Percentiles rank a stretch among this genome's conserved stretches.
phyloP scores from a whole-genome alignment of 37 sponge, comb jelly and placozoan genomes.

The Diacarnus erythraeanus region DNA sequence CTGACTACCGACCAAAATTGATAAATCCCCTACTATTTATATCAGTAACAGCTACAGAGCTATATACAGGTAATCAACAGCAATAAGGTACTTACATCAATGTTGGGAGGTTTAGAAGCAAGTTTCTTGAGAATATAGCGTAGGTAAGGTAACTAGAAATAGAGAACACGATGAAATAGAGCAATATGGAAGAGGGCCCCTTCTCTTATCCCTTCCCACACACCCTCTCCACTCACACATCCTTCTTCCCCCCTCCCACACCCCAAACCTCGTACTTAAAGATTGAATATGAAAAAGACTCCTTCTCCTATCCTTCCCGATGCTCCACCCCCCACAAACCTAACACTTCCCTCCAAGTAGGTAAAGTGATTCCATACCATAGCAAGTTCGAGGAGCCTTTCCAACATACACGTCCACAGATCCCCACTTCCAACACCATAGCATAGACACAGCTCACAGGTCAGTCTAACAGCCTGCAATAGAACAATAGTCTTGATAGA shows the following conservation, averaged over 20 bases:
- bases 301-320: too few relatives aligned
- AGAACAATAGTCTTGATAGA: background rate
- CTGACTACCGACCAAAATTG: too few relatives aligned
- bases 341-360: too few relatives aligned
- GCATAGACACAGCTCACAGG: conserved; percentile 26
- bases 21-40: too few relatives aligned
- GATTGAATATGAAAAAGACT: too few relatives aligned
- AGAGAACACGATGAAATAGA: background rate
- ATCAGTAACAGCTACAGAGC: too few relatives aligned
- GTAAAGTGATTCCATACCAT: conserved; percentile 37
- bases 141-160: background rate
- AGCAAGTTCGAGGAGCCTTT: conserved; percentile 15
- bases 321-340: too few relatives aligned
- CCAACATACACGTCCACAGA: conserved; percentile 22
- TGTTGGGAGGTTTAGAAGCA: background rate
- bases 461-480: conserved; percentile 30
- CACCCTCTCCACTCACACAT: too few relatives aligned
- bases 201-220: too few relatives aligned
- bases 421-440: conserved; percentile 5
- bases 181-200: too few relatives aligned
- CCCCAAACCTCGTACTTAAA: too few relatives aligned
- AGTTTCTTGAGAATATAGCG: conserved; percentile 6
- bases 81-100: background rate
- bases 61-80: background rate
- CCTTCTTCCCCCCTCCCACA: too few relatives aligned